Base-by-base conservation (phyloP, 1,140 invertebrate genomes). In the Adoxophyes honmai region DNA sequence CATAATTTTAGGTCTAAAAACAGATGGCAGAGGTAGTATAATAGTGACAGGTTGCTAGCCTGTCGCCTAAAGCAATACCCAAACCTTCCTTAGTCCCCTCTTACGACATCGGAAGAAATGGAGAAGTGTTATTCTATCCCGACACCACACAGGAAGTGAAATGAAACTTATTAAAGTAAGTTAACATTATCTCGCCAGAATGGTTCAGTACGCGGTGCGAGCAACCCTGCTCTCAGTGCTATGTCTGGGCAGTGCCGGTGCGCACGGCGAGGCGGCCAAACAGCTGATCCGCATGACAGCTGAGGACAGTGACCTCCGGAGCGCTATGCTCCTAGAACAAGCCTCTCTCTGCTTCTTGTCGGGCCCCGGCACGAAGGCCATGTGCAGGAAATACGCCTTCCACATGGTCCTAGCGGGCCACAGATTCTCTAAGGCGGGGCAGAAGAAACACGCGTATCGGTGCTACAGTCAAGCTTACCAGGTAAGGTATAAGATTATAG, bases 371-470 rank as follows among this genome's bases (percentile, higher is more conserved):
- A 92, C 92, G 10, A 81, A 75, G 39, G 74, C 84, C 4, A 95
- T 97, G 93, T 92, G 95, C 59, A 91, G 98, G 42, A 99, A 99
- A 86, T 99, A 98, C 85, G 96, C 98, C n/a, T 99, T 99, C 82
- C 97, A 99, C 75, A 95, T 97, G 91, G 97, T 99, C 13, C 89
- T 99, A 10, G 96, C 98, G 44, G 98, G 98, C 2, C 96, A 98
- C 85, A 90, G 97, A 56, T 99, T 93, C 82, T 95, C 95, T 2
- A 98, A 99, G 86, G 95, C 97, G 9, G 95, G 96, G 0, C 97
- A 98, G 78, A 93, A 94, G 55, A 95, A 93, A 78, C 97, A 98
- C 90, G 96, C 97, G 0, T 91, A 98, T 48, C 90, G 97, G 60
- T 97, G 96, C 70, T 99, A 99, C 76, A 93, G 94, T 60, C 96